Percentiles rank a stretch among this genome's conserved stretches.
Conservation (phyloP, 1,140 invertebrate species). For the Vanessa atalanta region DNA sequence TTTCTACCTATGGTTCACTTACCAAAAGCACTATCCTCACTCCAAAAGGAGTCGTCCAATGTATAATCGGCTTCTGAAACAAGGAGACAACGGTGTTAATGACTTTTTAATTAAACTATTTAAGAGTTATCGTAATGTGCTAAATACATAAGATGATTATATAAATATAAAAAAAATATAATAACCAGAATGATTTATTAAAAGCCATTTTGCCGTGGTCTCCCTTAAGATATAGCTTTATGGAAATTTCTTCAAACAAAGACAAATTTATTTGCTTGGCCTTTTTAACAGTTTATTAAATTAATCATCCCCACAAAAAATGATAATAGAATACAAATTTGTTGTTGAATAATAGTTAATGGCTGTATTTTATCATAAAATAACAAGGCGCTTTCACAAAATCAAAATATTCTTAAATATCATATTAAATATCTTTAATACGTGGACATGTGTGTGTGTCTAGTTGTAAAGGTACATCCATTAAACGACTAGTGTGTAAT, state of each 20-base stretch:
- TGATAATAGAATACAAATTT: too few relatives aligned
- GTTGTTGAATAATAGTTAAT: too few relatives aligned
- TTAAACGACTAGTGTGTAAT: too few relatives aligned
- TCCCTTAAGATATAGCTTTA: background rate
- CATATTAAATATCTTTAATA: too few relatives aligned
- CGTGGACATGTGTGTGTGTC: too few relatives aligned
- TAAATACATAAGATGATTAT: background rate
- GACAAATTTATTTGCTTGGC: too few relatives aligned
- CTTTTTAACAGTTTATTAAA: too few relatives aligned
- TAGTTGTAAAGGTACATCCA: too few relatives aligned
- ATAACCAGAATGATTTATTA: background rate
- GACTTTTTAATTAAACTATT: slow-evolving; percentile 29
- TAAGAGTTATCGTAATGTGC: background rate
- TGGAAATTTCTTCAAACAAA: background rate
- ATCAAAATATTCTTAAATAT: too few relatives aligned
- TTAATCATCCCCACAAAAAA: too few relatives aligned
- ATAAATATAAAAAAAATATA: background rate
- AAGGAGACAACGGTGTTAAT: slow-evolving; percentile 51
- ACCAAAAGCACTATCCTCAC: slow-evolving; percentile 93
- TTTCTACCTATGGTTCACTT: slow-evolving; percentile 64
- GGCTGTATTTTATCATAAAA: too few relatives aligned
- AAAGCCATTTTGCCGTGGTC: slow-evolving; percentile 5
- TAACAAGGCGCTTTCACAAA: too few relatives aligned
- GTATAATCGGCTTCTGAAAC: slow-evolving; percentile 94
- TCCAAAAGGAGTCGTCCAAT: slow-evolving; percentile 94